Evolutionary conservation across 2,797 vertebrate species (phyloP), one percentile per base, ranked within the genome.

Genomic region (Cossypha caffra): DNA sequence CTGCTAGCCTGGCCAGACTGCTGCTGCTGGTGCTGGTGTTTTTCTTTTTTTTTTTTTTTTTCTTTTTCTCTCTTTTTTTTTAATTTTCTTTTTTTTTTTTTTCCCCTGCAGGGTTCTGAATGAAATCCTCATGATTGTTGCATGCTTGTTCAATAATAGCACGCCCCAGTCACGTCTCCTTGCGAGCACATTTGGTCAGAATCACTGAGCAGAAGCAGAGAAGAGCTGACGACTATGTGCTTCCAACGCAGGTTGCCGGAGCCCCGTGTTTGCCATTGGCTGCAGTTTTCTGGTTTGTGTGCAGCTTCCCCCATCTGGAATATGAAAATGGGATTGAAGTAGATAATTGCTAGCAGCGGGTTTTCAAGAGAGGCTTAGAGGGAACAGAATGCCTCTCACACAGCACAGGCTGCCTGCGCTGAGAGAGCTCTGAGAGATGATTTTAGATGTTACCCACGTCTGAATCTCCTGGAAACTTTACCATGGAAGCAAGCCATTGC

Each of bases 281-380:
- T 95, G 81, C 93, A 80, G 77, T 89, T 87, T 73, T 43, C 93
- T 45, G 86, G 92, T 90, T 95, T 95, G 85, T 96, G 95, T 93
- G 92, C 97, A 58, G 96, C 92, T 88, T 97, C 88, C 55, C 79
- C 72, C 97, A 97, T 98, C 97, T 96, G 97, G 97, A 92, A 86
- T 97, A 93, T 93, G 92, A 94, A 95, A 91, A 97, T 96, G 83
- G 86, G 95, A 84, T 93, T 95, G 96, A 95, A 93, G 95, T 93
- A 96, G 91, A 96, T 94, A 79, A 97, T 93, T 96, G 93, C 95
- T 83, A 82, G 95, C 96, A 93, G 91, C 71, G 11, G 88, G 94
- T 69, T 86, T 92, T 71, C 24, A 23, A 95, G 89, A 88, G 86
- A 96, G 87, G 90, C 92, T 90, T 87, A 93, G 91, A 85, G 64